Evolutionary conservation across 92 coral and sea anemone genomes (phyloP).

Genomic region (Micromussa lordhowensis): DNA sequence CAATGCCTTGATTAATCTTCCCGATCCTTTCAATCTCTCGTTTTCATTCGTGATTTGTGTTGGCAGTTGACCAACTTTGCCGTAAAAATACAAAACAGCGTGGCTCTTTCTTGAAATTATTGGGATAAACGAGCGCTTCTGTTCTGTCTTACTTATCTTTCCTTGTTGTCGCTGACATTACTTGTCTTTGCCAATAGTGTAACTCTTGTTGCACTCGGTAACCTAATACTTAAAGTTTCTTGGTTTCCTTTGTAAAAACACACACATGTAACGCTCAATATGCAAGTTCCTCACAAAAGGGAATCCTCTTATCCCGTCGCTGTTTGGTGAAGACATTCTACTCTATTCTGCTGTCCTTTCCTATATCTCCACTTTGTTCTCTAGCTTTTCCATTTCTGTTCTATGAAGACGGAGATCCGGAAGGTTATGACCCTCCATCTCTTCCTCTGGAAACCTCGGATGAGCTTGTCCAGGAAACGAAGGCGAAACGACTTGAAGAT

Average conservation of each 20-base stretch:
- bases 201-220: no score
- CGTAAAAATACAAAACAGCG: no score
- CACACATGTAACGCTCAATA: no score
- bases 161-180: neutral
- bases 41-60: no score
- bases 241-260: no score
- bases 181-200: neutral
- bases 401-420: constrained; percentile 33
- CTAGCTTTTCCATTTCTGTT: constrained; percentile 26
- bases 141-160: neutral
- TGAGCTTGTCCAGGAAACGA: constrained; percentile 13
- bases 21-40: no score
- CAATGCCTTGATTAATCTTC: no score
- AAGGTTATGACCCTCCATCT: constrained; percentile 1
- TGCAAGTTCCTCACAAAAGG: neutral
- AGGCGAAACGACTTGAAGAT: constrained; percentile 23
- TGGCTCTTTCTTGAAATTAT: no score
- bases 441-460: neutral
- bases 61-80: no score
- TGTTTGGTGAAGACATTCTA: neutral
- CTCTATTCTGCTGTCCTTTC: neutral
- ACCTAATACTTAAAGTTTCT: neutral
- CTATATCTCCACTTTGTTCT: constrained; percentile 1
- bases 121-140: neutral
- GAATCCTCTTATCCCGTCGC: neutral